Evolutionary conservation across 2,888 invertebrate genomes (phyloP), one percentile per base, ranked within the genome.

Genomic region (Celastrina argiolus): DNA sequence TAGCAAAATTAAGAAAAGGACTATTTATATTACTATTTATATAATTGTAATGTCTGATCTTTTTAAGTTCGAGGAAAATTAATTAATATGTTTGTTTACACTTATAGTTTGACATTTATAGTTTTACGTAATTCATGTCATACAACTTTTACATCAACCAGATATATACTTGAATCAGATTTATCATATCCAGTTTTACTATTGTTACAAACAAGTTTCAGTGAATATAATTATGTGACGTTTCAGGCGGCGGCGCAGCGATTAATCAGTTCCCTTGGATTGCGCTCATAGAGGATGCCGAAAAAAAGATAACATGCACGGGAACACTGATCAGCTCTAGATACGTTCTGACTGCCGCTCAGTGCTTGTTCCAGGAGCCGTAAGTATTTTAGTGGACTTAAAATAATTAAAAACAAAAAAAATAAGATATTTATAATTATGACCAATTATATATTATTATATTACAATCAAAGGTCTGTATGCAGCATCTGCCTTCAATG

Each of bases 331-430:
- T 92, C 69, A 91, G 84, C 64, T 73, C 78, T 1, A 79, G 78
- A 78, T 92, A 92, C 70, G 84, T 92, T 1, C 70, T 92, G 36
- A 92, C 92, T 1, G 92, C 93, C 1, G 92, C 87, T 0, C 92
- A 92, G 74, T 92, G 93, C 71, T 81, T 91, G 2, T 72, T 67
- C 22, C 71, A 66, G n/a, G 69, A 69, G 34, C 71, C 69, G 72
- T 72, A 65, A 71, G 72, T 64, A 64, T 18, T 10, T 61, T n/a
- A 1, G 5, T 22, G 2, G 8, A 12, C 12, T 22, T 51, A 1
- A 12, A 12, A 36, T 51, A 22, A 51, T 22, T 12, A 51, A 51
- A 45, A 18, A 10, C 0, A 4, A n/a, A 2, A 41, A 4, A n/a
- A 16, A 41, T 41, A 41, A n/a, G n/a, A n/a, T n/a, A 12, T 36